Percentiles rank a stretch among this genome's conserved stretches.
phyloP scores from a whole-genome alignment of 1,140 invertebrate species.

The Argopecten irradians region DNA sequence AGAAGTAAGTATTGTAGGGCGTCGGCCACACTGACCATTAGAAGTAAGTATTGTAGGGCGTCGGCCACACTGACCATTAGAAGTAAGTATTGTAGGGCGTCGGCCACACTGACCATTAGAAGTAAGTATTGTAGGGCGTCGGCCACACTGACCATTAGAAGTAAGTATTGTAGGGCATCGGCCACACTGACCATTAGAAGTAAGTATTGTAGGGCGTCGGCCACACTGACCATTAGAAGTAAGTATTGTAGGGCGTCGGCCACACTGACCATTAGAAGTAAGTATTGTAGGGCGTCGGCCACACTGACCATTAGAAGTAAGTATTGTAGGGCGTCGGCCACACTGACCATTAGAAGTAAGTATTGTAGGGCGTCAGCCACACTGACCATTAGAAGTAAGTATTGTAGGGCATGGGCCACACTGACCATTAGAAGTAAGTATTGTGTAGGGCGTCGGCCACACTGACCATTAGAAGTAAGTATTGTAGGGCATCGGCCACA shows the following conservation, averaged over 20 bases:
- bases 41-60: too few species aligned
- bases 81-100: background rate
- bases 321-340: background rate
- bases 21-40: background rate
- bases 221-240: conserved; percentile 63
- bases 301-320: background rate
- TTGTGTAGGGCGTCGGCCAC: background rate
- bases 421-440: background rate
- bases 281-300: too few species aligned
- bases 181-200: background rate
- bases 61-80: background rate
- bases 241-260: conserved; percentile 30
- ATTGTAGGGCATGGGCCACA: too few species aligned
- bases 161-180: background rate
- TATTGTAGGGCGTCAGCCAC: background rate
- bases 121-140: background rate
- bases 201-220: background rate
- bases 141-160: background rate
- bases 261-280: too few species aligned
- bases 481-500: background rate
- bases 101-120: background rate
- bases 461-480: background rate
- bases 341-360: conserved; percentile 59
- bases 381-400: too few species aligned
- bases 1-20: conserved; percentile 81